A percentile compares a stretch with the other conserved stretches of the same genome.
Evolutionary conservation across 1,140 invertebrate species (phyloP).

Genomic region (Neodiprion virginianus): DNA sequence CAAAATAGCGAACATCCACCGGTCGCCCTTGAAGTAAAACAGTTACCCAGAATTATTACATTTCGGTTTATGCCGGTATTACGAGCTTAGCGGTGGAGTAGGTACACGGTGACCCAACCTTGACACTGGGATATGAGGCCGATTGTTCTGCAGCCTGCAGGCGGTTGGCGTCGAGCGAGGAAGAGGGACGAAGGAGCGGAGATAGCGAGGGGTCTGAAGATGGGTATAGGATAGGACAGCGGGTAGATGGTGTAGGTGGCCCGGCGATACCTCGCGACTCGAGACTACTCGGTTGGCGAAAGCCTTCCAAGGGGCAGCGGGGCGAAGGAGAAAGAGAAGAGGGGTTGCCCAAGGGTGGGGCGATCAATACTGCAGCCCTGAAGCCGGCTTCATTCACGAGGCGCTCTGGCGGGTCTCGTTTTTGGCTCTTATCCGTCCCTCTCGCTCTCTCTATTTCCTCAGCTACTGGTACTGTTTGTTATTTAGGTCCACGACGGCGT

Average conservation of each 20-base stretch:
- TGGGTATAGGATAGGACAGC: no score
- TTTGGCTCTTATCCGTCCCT: not conserved
- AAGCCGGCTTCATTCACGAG: constrained; percentile 50
- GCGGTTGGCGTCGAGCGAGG: constrained; percentile 20
- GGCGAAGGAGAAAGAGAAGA: constrained; percentile 14
- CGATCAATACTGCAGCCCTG: constrained; percentile 53
- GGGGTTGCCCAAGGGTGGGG: constrained; percentile 17
- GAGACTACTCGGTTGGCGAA: constrained; percentile 9
- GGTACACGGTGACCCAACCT: constrained; percentile 40
- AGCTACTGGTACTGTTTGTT: not conserved
- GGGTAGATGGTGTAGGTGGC: not conserved
- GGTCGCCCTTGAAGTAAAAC: no score
- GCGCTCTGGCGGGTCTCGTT: not conserved
- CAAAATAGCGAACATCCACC: no score
- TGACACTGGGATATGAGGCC: constrained; percentile 46
- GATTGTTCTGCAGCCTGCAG: constrained; percentile 30
- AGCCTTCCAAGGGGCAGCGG: not conserved
- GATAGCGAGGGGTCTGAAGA: not conserved
- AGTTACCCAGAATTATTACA: no score
- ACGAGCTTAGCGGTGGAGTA: no score
- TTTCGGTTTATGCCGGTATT: no score
- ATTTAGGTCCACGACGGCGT: not conserved
- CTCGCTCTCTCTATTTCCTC: not conserved
- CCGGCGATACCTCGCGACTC: constrained; percentile 22
- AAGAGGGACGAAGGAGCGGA: not conserved